Base-by-base conservation (phyloP, 2,797 vertebrate genomes). In the Helostoma temminkii region DNA sequence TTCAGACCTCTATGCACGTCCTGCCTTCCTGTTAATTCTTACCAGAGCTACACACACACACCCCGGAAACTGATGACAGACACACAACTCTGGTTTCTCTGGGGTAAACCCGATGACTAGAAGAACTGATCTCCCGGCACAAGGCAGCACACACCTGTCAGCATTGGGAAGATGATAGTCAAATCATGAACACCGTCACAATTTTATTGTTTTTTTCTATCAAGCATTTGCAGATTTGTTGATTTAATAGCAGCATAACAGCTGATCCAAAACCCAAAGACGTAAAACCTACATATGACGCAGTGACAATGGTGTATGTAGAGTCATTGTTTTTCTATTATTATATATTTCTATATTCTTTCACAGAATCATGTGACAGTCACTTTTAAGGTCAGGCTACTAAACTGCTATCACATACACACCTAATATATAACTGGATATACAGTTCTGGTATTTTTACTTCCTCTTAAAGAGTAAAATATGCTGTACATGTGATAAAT, bases 1-100 rank as follows among this genome's bases (percentile, higher is more conserved):
- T 49, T 83, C 74, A 86, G 78, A 87, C 78, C 85, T 82, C 74
- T 92, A 83, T 65, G 70, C 79, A 59, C 36, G 67, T 47, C 75
- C 48, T n/a, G 76, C 85, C 83, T 91, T 94, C 93, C 91, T 90
- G 91, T 89, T 92, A 84, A 26, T 46, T 3, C 70, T 65, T 77
- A 87, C 71, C 86, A 82, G 84, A 81, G 79, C 76, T n/a, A n/a
- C 86, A 78, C 88, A 62, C 50, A 87, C 87, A 68, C 82, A 78
- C 65, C 42, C 14, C 34, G 89, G 86, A 93, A 93, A 80, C 76
- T 76, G 90, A 85, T 70, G 84, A 83, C 85, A 83, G 71, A 63
- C 66, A 12, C 70, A 37, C 32, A 57, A 74, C 19, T n/a, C 67
- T 80, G 64, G 60, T 61, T 80, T 82, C 41, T 88, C 68, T 45